These are phyloP conservation scores for Ficedula albicollis DNA, from an alignment of 2,797 vertebrate genomes.

Conservation along the genomic window DNA sequence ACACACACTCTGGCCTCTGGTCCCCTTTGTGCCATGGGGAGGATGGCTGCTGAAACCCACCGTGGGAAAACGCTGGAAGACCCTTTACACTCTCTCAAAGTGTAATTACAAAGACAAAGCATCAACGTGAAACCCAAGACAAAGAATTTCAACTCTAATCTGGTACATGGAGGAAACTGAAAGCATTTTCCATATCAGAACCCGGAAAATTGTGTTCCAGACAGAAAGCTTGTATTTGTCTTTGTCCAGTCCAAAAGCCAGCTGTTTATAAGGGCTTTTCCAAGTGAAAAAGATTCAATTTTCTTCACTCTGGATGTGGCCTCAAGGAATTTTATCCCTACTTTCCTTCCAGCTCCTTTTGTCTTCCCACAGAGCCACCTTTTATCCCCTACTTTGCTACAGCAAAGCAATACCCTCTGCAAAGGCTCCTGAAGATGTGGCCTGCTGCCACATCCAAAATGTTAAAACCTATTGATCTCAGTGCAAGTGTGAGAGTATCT, in stretches of 20 bases:
- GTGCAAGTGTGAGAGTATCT: background rate
- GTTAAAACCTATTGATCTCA: background rate
- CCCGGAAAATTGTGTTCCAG: background rate
- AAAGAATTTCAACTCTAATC: background rate
- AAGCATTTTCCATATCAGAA: background rate
- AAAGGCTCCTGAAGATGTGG: background rate
- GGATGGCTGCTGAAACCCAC: background rate
- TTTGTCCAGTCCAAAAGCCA: background rate
- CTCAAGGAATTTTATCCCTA: background rate
- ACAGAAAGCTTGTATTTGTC: background rate
- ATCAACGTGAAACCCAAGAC: background rate
- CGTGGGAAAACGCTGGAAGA: background rate
- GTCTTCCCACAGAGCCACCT: background rate
- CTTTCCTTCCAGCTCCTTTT: background rate
- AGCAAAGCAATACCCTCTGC: background rate
- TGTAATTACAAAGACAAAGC: background rate
- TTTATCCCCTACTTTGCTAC: background rate
- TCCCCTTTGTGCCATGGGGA: background rate
- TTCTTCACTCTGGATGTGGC: background rate
- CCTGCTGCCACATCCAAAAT: background rate
- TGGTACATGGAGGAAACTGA: background rate
- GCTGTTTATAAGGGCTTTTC: background rate
- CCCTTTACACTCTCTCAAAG: background rate
- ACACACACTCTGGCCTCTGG: background rate
- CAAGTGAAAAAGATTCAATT: background rate